Evolutionary conservation across 2,113 vertebrate genomes (phyloP).

Genomic region (Prunella himalayana): DNA sequence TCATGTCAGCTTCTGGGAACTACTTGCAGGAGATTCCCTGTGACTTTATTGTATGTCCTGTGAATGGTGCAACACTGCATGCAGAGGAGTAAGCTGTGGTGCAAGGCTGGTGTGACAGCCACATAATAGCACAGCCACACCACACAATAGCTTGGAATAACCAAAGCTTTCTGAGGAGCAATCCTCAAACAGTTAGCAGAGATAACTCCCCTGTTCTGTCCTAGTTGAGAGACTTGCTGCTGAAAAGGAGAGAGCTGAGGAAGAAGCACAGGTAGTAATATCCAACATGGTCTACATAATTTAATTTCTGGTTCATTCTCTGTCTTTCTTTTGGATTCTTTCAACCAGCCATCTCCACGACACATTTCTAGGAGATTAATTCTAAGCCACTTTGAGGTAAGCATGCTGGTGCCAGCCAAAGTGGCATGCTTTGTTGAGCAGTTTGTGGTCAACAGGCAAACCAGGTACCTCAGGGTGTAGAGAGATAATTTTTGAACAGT

Average conservation of each 20-base stretch:
- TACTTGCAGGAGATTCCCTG: not conserved
- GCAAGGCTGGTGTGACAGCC: not conserved
- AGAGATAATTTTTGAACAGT: not conserved
- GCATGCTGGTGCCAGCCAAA: not conserved
- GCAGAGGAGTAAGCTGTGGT: not conserved
- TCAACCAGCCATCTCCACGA: not conserved
- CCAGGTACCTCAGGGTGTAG: not conserved
- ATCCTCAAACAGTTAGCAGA: not conserved
- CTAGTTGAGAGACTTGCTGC: not conserved
- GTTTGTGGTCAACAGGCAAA: not conserved
- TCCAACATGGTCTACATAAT: rapidly evolving
- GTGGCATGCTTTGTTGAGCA: not conserved
- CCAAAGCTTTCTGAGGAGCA: not conserved
- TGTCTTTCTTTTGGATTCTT: not conserved
- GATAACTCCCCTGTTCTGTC: not conserved
- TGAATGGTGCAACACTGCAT: not conserved
- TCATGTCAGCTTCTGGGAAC: not conserved
- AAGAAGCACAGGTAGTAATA: not conserved
- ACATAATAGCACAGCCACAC: not conserved
- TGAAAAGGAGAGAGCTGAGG: not conserved
- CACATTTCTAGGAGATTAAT: not conserved
- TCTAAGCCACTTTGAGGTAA: not conserved
- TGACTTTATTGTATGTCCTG: not conserved
- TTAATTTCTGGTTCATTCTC: not conserved
- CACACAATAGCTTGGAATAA: not conserved